Evolutionary conservation across 2,113 vertebrate genomes (phyloP), one percentile per base, ranked within the genome.

Genomic region (Rallus limicola): DNA sequence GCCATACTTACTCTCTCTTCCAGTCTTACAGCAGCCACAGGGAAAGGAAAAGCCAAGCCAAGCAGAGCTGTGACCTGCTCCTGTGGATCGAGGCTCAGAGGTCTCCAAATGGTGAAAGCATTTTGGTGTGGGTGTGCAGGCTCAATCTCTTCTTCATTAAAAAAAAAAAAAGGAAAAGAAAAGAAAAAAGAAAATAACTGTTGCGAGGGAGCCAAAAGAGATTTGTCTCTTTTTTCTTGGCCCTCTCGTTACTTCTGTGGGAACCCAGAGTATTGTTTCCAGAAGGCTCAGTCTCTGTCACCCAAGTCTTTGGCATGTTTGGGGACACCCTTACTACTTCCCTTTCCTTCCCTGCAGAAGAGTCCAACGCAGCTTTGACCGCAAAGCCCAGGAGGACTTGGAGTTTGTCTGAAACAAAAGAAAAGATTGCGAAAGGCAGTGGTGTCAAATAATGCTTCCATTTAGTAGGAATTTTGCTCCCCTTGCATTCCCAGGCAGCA

Each of bases 401-500:
- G 96, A 95, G 93, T 90, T 97, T 93, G 97, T 95, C 90, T 95
- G 91, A 97, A 97, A 97, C 97, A 97, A 97, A 97, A 97, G 96
- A 85, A 96, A 96, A 97, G 88, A 96, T 97, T 97, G 95, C 92
- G 93, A 97, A 97, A 97, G 96, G 92, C 96, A 2, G 82, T 94
- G 97, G 95, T 97, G 96, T 97, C 96, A 95, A 97, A 97, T 97
- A 97, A 97, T 97, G 94, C 96, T 97, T 95, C 97, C 94, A 97
- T 97, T 97, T 97, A 97, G 96, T 81, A 96, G 95, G 97, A 97
- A 97, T 97, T 97, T 96, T 97, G 96, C 95, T 97, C 96, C 94
- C 95, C 94, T 94, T 96, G 95, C 97, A 97, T 97, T 97, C 97
- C 92, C 96, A 96, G 96, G 97, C 96, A 97, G 97, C 97, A 97